Evolutionary conservation across 2,113 vertebrate genomes (phyloP), one percentile per base, ranked within the genome.

Genomic region (Triplophysa dalaica): DNA sequence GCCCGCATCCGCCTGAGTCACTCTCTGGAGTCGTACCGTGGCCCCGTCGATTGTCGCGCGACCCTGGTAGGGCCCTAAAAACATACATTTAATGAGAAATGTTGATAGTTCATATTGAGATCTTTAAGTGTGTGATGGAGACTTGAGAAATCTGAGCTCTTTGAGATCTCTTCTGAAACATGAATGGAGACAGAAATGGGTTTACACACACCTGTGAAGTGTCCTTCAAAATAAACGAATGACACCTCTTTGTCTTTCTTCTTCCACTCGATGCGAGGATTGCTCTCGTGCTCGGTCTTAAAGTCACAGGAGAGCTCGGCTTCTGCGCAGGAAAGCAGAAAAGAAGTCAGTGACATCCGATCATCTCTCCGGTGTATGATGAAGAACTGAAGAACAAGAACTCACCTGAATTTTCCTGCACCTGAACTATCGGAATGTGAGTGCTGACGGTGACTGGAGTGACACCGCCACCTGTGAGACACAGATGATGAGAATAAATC

Each of bases 231-330:
- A 89, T 94, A 98, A 68, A 99, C 94, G 67, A 98, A 95, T 62
- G 95, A 96, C 38, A 97, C 90, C 10, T 90, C 91, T 4, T 80
- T 87, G 12, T 89, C 75, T 5, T 87, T 92, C 88, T 96, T 98
- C 92, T 98, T 99, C 98, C 98, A 98, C 85, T 98, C 97, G 77
- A 97, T 91, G 85, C 97, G 95, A 0, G 94, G 93, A 58, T 85
- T 87, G 14, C 66, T 81, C 2, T 92, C 93, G 21, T 48, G 91
- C 43, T 94, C 93, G 21, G 94, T 92, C 78, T 77, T 91, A 83
- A 93, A 95, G 74, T 87, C 89, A 90, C 98, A 99, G 70, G 93
- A 93, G 87, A 98, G 94, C 81, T 89, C 90, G 0, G 92, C 94
- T 16, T 95, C 97, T 98, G 84, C 2, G 72, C 81, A 77, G 75